phyloP scores from a whole-genome alignment of 2,888 invertebrate genomes.

The Embidobia sp. region DNA sequence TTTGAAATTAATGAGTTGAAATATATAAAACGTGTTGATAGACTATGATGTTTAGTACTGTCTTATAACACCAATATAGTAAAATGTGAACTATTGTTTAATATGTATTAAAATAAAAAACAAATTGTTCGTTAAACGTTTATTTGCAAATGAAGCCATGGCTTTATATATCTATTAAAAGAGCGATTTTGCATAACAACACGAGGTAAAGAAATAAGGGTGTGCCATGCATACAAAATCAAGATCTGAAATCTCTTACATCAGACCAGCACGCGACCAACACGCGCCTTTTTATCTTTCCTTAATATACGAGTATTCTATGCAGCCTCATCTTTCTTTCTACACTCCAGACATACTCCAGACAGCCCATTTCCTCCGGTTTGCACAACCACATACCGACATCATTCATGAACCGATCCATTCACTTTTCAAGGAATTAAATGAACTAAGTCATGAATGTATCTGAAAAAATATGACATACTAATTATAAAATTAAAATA shows the following conservation, averaged over 20 bases:
- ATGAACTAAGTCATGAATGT: conserved; percentile 6
- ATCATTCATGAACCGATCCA: conserved; percentile 46
- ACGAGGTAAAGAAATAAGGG: conserved; percentile 18
- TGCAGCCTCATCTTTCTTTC: conserved; percentile 44
- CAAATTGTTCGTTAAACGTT: too few relatives aligned
- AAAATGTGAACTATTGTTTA: too few relatives aligned
- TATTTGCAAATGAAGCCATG: too few relatives aligned
- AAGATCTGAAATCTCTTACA: conserved; percentile 37
- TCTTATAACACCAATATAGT: too few relatives aligned
- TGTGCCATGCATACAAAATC: conserved; percentile 20
- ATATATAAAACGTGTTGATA: too few relatives aligned
- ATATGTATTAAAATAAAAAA: too few relatives aligned
- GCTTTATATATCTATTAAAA: too few relatives aligned
- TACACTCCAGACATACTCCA: conserved; percentile 55
- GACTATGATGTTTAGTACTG: too few relatives aligned
- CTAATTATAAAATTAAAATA: neutral
- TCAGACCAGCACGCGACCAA: conserved; percentile 78
- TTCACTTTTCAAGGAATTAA: conserved; percentile 52
- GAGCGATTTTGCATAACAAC: too few relatives aligned
- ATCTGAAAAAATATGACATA: neutral
- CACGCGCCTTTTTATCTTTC: conserved; percentile 76
- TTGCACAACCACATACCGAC: conserved; percentile 34
- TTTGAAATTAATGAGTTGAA: too few relatives aligned
- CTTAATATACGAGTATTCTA: conserved; percentile 58
- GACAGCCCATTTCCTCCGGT: conserved; percentile 58